Conservation (phyloP, 2,888 invertebrate genomes). For the Monoplex corrugatus region DNA sequence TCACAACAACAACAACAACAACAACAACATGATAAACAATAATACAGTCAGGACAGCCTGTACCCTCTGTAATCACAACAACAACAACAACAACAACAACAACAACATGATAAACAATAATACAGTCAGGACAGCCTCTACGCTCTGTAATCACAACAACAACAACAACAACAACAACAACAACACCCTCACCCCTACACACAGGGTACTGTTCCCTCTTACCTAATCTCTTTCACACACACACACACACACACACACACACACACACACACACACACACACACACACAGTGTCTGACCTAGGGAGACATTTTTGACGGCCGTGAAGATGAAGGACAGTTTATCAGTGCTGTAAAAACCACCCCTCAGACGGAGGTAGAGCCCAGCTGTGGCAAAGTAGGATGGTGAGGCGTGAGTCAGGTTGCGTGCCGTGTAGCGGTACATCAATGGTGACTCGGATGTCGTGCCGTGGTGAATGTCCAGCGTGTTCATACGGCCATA, state of each 20-base stretch:
- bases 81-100: too few relatives aligned
- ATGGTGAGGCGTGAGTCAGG: constrained; percentile 66
- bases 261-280: too few relatives aligned
- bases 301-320: constrained; percentile 70
- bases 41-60: too few relatives aligned
- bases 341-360: constrained; percentile 70
- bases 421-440: constrained; percentile 67
- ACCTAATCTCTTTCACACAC: too few relatives aligned
- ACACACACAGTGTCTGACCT: constrained; percentile 66
- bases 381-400: constrained; percentile 65
- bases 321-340: constrained; percentile 71
- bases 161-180: too few relatives aligned
- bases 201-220: not conserved
- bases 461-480: constrained; percentile 71
- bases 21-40: too few relatives aligned
- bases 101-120: too few relatives aligned
- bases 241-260: too few relatives aligned
- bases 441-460: constrained; percentile 66
- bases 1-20: too few relatives aligned
- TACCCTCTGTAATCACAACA: too few relatives aligned
- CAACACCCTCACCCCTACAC: not conserved
- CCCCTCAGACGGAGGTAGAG: constrained; percentile 73
- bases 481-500: constrained; percentile 65
- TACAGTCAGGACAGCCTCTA: constrained; percentile 70
- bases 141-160: constrained; percentile 54